These are phyloP conservation scores for Caenorhabditis afra DNA, from an alignment of 2,888 invertebrate species.

Conservation along the genomic window DNA sequence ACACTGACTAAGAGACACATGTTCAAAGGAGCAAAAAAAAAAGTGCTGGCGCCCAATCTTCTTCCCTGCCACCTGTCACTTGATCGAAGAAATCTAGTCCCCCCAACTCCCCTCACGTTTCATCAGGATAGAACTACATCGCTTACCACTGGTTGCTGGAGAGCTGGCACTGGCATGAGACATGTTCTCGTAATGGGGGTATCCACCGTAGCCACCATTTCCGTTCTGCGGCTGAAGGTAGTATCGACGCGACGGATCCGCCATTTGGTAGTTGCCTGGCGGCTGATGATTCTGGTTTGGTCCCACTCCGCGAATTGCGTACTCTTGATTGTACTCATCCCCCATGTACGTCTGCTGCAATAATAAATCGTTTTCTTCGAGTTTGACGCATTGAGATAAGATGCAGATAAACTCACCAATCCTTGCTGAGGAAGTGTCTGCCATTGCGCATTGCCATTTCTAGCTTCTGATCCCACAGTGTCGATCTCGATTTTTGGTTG, in stretches of 20 bases:
- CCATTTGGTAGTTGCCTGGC: conserved; percentile 1
- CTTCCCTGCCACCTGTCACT: conserved; percentile 37
- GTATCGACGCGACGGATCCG: conserved; percentile 25
- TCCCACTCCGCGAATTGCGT: conserved; percentile 3
- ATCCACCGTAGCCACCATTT: background rate
- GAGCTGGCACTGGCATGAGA: conserved; percentile 39
- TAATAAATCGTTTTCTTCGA: conserved; percentile 3
- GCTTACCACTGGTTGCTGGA: conserved; percentile 46
- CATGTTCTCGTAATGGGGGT: conserved; percentile 20
- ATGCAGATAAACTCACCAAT: conserved; percentile 27
- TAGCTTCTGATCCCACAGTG: too few relatives aligned
- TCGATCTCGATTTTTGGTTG: too few relatives aligned
- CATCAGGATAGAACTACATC: conserved; percentile 28
- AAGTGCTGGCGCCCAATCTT: background rate
- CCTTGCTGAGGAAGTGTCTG: background rate
- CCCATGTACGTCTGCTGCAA: conserved; percentile 25
- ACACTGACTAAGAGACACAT: conserved; percentile 45
- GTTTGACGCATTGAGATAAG: background rate
- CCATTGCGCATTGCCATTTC: conserved; percentile 6
- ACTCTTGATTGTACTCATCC: conserved; percentile 36
- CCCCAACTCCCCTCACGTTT: background rate
- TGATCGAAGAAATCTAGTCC: conserved; percentile 7
- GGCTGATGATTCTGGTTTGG: background rate
- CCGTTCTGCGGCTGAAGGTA: conserved; percentile 21
- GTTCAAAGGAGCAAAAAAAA: conserved; percentile 37